Evolutionary conservation across 1,140 invertebrate species (phyloP), one percentile per base, ranked within the genome.

Genomic region (Halyomorpha halys): DNA sequence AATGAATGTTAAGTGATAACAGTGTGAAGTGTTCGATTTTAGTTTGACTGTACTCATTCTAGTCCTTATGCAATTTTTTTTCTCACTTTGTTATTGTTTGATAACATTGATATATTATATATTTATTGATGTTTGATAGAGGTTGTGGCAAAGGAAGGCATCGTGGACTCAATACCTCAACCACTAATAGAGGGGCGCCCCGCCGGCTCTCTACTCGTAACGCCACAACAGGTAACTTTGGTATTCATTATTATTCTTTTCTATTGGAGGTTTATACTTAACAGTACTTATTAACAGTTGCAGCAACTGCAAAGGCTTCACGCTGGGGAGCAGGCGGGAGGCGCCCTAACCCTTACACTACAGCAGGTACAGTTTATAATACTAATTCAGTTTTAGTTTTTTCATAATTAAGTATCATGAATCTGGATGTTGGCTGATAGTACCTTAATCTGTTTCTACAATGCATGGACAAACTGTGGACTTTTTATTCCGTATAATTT

Each of bases 121-220:
- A 1, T 59, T 9, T 59, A 16, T 27, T 59, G 23, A 19, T 27
- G 19, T 34, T 59, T 59, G 21, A 2, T 69, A 76, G 76, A 78
- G 71, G 76, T 75, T 75, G 71, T 73, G 74, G 75, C 76, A 74
- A 73, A 73, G 76, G 76, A 77, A 76, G 75, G 78, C 77, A 79
- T 78, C 76, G 76, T 80, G 78, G 78, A 78, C 76, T 79, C 71
- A 63, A 61, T 72, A 70, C 70, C 70, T 67, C 71, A 71, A 69
- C 66, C 70, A 65, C 67, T 72, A 62, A 67, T 79, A 76, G 78
- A 80, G 77, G 76, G 79, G 76, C 77, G 77, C 77, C 77, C 78
- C 76, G 76, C 77, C 75, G 77, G 77, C 76, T 78, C 78, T 76
- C 77, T 80, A 72, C 75, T 79, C 67, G 73, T 80, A 44, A 80